Conservation (phyloP, 1,140 invertebrate species). For the Zaprionus tsacasi region DNA sequence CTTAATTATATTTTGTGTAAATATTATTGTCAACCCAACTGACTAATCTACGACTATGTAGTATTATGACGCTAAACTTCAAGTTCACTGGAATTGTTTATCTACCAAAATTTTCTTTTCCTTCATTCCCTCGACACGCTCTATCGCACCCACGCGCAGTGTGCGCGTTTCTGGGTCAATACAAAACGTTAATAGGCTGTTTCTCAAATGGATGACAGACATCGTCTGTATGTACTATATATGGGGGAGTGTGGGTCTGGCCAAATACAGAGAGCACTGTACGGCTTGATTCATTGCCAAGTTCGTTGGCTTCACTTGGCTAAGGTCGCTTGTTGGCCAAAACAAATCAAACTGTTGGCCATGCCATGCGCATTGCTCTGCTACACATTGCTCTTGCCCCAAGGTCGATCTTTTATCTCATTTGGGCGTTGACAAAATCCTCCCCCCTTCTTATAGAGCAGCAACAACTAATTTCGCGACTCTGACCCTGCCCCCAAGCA, state of each 20-base stretch:
- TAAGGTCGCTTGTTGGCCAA: constrained; percentile 48
- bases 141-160: constrained; percentile 39
- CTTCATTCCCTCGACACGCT: background rate
- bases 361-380: constrained; percentile 19
- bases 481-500: constrained; percentile 15
- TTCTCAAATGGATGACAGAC: constrained; percentile 1
- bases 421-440: constrained; percentile 50
- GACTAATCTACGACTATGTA: constrained; percentile 27
- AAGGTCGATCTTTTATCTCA: constrained; percentile 51
- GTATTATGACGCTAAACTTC: constrained; percentile 35
- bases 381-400: constrained; percentile 41
- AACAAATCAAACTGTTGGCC: constrained; percentile 63
- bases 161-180: constrained; percentile 44
- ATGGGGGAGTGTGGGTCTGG: constrained; percentile 17
- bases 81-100: constrained; percentile 75
- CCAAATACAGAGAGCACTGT: constrained; percentile 66
- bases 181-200: constrained; percentile 19
- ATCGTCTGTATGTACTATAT: constrained; percentile 11
- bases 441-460: background rate
- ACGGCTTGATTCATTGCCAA: constrained; percentile 69
- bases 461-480: constrained; percentile 23
- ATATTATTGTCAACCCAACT: constrained; percentile 53
- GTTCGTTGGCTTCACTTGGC: constrained; percentile 68
- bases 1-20: constrained; percentile 62
- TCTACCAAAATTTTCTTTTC: background rate